phyloP scores from a whole-genome alignment of 2,113 vertebrate species.

The Aegypius monachus region DNA sequence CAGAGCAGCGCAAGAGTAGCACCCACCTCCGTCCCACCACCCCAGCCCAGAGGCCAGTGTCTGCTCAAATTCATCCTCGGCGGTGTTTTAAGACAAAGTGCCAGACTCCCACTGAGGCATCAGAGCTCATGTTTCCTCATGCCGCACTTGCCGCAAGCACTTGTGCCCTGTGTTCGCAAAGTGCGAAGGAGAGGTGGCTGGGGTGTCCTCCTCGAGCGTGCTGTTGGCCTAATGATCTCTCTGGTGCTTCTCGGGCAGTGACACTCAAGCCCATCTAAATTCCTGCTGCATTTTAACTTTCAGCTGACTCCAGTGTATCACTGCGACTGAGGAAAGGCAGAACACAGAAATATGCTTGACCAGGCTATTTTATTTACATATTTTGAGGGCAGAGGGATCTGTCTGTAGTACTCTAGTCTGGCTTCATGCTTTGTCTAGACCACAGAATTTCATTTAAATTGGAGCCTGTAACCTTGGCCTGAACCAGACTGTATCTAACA shows the following conservation, averaged over 20 bases:
- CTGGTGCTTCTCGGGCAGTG: background rate
- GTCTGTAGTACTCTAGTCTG: background rate
- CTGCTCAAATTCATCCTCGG: background rate
- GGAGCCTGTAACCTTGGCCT: background rate
- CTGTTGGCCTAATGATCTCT: background rate
- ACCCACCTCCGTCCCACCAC: background rate
- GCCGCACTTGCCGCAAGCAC: background rate
- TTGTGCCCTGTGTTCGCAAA: background rate
- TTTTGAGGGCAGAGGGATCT: background rate
- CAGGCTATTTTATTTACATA: background rate
- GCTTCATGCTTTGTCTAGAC: background rate
- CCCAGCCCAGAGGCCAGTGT: background rate
- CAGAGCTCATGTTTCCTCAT: background rate
- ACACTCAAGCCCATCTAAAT: background rate
- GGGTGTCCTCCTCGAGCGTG: background rate
- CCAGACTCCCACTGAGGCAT: background rate
- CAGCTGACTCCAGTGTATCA: background rate
- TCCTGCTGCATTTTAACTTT: background rate
- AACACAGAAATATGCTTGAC: background rate
- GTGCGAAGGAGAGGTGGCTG: rapidly evolving
- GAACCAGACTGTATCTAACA: background rate
- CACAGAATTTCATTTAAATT: background rate
- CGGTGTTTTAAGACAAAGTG: background rate
- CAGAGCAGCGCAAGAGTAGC: background rate
- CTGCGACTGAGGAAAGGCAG: background rate